Base-by-base conservation (phyloP, 2,797 vertebrate genomes). In the Ficedula albicollis region DNA sequence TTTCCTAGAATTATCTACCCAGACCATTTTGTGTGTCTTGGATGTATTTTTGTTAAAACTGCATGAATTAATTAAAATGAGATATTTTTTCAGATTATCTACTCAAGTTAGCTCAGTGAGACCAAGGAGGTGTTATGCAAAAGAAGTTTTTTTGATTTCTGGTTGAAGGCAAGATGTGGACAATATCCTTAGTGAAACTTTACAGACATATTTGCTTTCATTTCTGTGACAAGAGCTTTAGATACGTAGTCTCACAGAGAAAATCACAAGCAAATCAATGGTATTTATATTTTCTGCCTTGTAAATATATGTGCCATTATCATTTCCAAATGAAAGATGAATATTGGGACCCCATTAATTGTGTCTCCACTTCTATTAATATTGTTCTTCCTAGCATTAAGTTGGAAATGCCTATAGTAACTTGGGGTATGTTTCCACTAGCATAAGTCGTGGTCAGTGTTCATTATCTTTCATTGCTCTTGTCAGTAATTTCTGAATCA, bases 81-180 rank as follows among this genome's bases (percentile, higher is more conserved):
- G 56, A 27, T 84, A 18, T 80, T 92, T 97, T 96, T 94, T 56
- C 48, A 78, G 74, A 79, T 95, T 39, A 79, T 78, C 56, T 52
- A 8, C 39, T 29, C n/a, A 88, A 29, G 27, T 15, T 4, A n/a
- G 14, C 4, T 77, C n/a, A 23, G 26, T 86, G 44, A 77, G 17
- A 80, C 66, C 26, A 64, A 78, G 59, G 15, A 32, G 58, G 10
- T 82, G 30, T 29, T 69, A 26, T 58, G 41, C 84, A 81, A 86
- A 89, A 87, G 16, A 64, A 32, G 27, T 7, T 43, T 46, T 11
- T 32, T 51, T 41, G 25, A 44, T 52, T 75, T 70, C 54, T 6
- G 4, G 11, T 34, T 87, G 38, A 75, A 87, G 49, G 36, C 21
- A 80, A 55, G 48, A 63, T 21, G 5, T 74, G 48, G 74, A 72